These are phyloP conservation scores for Antechinus flavipes DNA, from an alignment of 2,113 vertebrate genomes.

Conservation along the genomic window DNA sequence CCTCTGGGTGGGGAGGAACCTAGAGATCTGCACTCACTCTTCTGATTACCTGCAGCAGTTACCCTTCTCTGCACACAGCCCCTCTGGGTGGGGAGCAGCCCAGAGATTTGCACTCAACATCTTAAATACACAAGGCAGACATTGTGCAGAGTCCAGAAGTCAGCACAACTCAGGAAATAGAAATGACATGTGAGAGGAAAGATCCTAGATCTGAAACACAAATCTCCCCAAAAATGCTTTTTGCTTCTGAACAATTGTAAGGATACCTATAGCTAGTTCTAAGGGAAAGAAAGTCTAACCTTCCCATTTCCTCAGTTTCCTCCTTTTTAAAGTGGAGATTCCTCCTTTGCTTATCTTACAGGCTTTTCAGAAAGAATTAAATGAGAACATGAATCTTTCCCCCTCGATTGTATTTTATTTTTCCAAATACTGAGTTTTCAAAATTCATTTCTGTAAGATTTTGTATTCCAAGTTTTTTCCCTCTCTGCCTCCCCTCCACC, in stretches of 20 bases:
- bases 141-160: not conserved
- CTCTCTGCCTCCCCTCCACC: too few species aligned
- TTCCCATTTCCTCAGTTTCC: too few species aligned
- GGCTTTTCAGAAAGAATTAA: not conserved
- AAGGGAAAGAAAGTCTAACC: not conserved
- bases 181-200: not conserved
- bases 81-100: too few species aligned
- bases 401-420: too few species aligned
- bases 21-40: too few species aligned
- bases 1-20: too few species aligned
- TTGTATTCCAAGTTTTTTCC: too few species aligned
- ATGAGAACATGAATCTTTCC: not conserved
- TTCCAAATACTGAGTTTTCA: too few species aligned
- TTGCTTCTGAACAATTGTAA: not conserved
- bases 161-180: not conserved
- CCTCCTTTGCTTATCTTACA: not conserved
- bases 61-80: constrained; percentile 33
- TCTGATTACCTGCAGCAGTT: too few species aligned
- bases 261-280: not conserved
- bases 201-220: not conserved
- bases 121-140: not conserved
- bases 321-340: not conserved
- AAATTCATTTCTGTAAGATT: too few species aligned
- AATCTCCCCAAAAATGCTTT: not conserved
- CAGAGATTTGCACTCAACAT: not conserved